Evolutionary conservation across 53 echinoderm and acorn worm genomes (phyloP).

Genomic region (Echinometra lucunter): DNA sequence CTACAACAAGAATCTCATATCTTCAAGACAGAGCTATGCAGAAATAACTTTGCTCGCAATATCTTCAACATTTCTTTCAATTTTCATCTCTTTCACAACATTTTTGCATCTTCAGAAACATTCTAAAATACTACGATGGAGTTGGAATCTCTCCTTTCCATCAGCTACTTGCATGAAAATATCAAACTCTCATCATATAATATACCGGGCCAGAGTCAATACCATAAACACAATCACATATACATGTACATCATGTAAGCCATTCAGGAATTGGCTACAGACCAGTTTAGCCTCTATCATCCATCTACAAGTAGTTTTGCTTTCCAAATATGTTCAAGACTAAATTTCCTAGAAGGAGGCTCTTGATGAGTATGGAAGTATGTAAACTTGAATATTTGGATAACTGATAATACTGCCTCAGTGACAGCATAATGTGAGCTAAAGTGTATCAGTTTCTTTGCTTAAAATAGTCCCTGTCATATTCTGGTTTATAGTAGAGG

Average conservation of each 20-base stretch:
- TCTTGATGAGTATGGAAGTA: too few species aligned
- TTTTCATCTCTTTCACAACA: neutral
- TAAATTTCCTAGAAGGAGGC: too few species aligned
- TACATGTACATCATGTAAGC: neutral
- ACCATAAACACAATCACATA: neutral
- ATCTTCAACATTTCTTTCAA: neutral
- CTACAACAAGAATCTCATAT: neutral
- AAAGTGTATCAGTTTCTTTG: too few species aligned
- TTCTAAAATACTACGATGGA: neutral
- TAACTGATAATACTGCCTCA: too few species aligned
- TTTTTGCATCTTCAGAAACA: neutral
- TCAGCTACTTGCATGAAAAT: neutral
- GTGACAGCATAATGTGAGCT: too few species aligned
- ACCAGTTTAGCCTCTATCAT: neutral
- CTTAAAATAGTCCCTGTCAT: too few species aligned
- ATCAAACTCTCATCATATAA: neutral
- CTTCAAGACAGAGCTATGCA: neutral
- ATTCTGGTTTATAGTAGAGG: too few species aligned
- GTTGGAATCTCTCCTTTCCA: neutral
- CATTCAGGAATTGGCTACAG: neutral
- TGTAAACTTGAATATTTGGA: too few species aligned
- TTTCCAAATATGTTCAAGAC: neutral
- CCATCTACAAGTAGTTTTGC: neutral
- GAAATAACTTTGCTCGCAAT: neutral
- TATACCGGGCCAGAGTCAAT: slow-evolving; percentile 3